Conservation (phyloP, 2,113 vertebrate species). For the Euleptes europaea region DNA sequence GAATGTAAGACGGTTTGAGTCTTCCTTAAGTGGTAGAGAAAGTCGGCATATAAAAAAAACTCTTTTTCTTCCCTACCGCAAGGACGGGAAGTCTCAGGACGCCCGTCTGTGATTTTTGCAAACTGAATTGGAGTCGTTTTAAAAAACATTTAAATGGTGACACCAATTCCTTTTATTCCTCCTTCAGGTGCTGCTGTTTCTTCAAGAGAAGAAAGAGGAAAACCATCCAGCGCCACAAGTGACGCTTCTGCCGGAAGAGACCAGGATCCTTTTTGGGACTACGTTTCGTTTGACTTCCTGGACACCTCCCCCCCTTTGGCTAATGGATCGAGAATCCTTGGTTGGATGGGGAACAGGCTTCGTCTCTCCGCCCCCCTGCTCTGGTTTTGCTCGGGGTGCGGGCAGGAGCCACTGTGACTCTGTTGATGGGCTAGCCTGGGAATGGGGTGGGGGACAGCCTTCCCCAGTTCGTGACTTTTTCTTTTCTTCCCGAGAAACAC, state of each 20-base stretch:
- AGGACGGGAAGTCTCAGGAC: no score
- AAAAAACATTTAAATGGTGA: no score
- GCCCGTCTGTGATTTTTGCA: no score
- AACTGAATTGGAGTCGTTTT: no score
- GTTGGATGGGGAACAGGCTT: fast-evolving
- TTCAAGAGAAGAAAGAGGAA: conserved; percentile 99
- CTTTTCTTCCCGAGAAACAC: not conserved
- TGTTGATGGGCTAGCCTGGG: conserved; percentile 3
- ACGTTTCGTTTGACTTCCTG: conserved; percentile 44
- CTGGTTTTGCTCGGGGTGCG: not conserved
- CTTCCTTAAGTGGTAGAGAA: no score
- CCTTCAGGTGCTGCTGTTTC: conserved; percentile 96
- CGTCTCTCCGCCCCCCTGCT: not conserved
- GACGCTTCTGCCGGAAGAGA: conserved; percentile 52
- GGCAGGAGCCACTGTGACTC: conserved; percentile 15
- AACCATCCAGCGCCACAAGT: conserved; percentile 94
- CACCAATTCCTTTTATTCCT: no score
- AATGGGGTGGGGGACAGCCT: not conserved
- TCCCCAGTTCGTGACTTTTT: conserved; percentile 34
- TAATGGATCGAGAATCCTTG: conserved; percentile 18
- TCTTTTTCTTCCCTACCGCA: no score
- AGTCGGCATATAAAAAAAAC: no score
- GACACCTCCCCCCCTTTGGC: not conserved
- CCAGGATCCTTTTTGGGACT: conserved; percentile 1
- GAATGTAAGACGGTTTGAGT: no score